Conservation (phyloP, 1,140 invertebrate genomes). For the Drosophila ficusphila region DNA sequence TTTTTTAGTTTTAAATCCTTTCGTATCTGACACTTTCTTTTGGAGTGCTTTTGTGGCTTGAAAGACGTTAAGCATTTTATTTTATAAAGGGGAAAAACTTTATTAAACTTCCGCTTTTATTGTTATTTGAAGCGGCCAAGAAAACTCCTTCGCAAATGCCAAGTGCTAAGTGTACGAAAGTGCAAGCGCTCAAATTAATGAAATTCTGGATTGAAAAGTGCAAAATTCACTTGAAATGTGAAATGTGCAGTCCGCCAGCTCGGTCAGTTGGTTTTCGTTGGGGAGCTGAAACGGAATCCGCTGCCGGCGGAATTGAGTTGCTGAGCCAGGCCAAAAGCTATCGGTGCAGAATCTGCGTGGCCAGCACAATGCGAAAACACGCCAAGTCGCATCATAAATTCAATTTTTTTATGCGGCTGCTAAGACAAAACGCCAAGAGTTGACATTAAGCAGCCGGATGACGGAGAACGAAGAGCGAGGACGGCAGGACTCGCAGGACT, state of each 20-base stretch:
- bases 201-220: conserved; percentile 51
- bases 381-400: conserved; percentile 72
- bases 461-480: conserved; percentile 33
- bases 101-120: no score
- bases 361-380: conserved; percentile 51
- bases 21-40: no score
- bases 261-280: conserved; percentile 37
- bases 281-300: conserved; percentile 19
- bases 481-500: conserved; percentile 12
- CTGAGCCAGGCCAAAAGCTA: conserved; percentile 50
- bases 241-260: conserved; percentile 21
- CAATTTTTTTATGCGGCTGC: conserved; percentile 70
- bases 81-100: no score
- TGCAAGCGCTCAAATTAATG: conserved; percentile 35
- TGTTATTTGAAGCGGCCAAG: no score
- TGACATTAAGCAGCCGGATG: conserved; percentile 71
- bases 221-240: conserved; percentile 32
- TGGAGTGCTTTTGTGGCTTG: no score
- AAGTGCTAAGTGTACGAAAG: background rate
- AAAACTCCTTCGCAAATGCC: no score
- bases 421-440: conserved; percentile 77
- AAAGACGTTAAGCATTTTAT: no score
- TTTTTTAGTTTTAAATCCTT: no score
- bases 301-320: conserved; percentile 37
- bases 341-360: conserved; percentile 60